A percentile compares a stretch with the other conserved stretches of the same genome.
Evolutionary conservation across 2,113 vertebrate species (phyloP).

Genomic region (Silurus meridionalis): DNA sequence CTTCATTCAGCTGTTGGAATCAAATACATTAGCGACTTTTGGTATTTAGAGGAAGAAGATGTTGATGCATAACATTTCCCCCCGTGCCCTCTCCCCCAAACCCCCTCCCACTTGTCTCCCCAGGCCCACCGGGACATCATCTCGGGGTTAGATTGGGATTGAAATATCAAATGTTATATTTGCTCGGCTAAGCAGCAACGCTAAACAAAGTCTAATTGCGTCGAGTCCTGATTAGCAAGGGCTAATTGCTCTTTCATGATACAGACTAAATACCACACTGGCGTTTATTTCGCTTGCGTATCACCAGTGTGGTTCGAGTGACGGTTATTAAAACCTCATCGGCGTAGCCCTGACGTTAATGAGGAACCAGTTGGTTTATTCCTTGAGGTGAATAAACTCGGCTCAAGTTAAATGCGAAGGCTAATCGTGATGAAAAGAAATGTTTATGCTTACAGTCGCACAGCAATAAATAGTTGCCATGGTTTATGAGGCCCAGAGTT

Average conservation of each 20-base stretch:
- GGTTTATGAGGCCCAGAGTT: not conserved
- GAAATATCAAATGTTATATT: constrained; percentile 59
- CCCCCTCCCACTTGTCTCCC: no score
- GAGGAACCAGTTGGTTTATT: not conserved
- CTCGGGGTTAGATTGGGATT: constrained; percentile 49
- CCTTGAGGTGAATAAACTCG: not conserved
- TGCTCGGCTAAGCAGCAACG: constrained; percentile 23
- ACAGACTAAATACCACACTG: not conserved
- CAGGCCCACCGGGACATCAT: constrained; percentile 34
- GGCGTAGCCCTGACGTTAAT: not conserved
- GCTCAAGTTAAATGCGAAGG: not conserved
- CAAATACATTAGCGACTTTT: constrained; percentile 26
- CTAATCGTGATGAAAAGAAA: not conserved
- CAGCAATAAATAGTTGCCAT: not conserved
- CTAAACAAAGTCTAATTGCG: no score
- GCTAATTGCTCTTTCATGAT: not conserved
- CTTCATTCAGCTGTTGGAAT: constrained; percentile 18
- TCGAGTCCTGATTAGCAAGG: constrained; percentile 13
- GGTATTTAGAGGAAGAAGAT: constrained; percentile 42
- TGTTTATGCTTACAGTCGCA: not conserved
- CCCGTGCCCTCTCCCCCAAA: no score
- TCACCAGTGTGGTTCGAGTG: no score
- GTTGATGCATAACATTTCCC: constrained; percentile 43
- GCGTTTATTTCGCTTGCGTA: not conserved
- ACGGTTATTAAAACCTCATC: not conserved